Percentiles rank a stretch among this genome's conserved stretches.
Evolutionary conservation across 2,888 invertebrate genomes (phyloP).

Genomic region (Idaea aversata): DNA sequence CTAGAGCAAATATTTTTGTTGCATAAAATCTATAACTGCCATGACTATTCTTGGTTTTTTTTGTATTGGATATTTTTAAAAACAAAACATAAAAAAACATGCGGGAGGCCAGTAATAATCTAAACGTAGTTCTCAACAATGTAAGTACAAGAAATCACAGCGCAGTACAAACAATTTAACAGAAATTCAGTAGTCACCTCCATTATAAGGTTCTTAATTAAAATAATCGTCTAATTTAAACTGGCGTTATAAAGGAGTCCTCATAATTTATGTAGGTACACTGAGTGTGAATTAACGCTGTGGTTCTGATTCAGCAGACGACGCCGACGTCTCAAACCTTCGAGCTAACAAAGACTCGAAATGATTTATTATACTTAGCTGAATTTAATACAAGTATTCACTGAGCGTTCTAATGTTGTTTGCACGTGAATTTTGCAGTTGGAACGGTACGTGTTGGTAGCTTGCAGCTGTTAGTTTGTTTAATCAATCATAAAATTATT

Average conservation of each 20-base stretch:
- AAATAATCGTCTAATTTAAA: background rate
- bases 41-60: no score
- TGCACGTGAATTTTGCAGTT: background rate
- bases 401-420: background rate
- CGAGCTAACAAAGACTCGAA: background rate
- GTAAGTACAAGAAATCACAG: background rate
- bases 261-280: background rate
- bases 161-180: background rate
- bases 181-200: background rate
- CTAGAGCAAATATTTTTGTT: no score
- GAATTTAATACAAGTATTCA: conserved; percentile 1
- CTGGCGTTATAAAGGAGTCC: background rate
- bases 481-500: no score
- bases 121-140: background rate
- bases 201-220: background rate
- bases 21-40: no score
- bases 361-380: background rate
- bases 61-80: no score
- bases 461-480: background rate
- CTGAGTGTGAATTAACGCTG: background rate
- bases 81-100: no score
- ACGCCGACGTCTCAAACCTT: background rate
- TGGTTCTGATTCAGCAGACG: background rate
- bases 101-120: no score
- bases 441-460: background rate